Evolutionary conservation across 2,113 vertebrate genomes (phyloP).

Genomic region (Ptilonorhynchus violaceus): DNA sequence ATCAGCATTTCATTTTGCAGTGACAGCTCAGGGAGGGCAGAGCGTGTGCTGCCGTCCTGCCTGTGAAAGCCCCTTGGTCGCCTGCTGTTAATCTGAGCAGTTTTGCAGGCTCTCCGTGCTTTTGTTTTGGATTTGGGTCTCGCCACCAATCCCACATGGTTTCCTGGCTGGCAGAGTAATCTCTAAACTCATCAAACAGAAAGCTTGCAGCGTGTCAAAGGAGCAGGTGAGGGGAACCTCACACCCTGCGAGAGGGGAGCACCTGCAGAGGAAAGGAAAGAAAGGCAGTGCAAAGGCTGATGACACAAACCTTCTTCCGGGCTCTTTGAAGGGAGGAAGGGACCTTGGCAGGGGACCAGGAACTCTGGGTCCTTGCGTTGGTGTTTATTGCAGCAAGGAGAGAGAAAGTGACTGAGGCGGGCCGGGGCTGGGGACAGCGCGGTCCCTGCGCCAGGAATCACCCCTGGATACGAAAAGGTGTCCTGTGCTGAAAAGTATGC

Average conservation of each 20-base stretch:
- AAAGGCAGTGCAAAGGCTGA: background rate
- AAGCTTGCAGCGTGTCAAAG: rapidly evolving
- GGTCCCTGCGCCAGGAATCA: rapidly evolving
- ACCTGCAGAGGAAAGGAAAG: background rate
- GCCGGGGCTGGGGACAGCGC: background rate
- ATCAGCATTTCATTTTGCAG: background rate
- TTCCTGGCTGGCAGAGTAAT: conserved; percentile 25
- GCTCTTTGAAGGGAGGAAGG: background rate
- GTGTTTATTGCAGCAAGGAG: background rate
- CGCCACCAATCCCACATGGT: background rate
- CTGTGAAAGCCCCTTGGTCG: background rate
- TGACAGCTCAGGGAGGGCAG: background rate
- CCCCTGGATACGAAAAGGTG: rapidly evolving
- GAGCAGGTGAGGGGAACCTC: conserved; percentile 27
- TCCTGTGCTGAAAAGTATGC: background rate
- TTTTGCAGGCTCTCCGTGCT: background rate
- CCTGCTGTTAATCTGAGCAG: background rate
- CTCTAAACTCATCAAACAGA: background rate
- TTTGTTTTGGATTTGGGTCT: conserved; percentile 21
- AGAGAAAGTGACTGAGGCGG: background rate
- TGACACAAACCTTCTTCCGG: background rate
- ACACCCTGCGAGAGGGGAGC: background rate
- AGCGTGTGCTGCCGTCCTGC: background rate
- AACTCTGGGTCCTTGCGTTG: background rate
- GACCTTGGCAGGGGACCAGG: background rate